Evolutionary conservation across 2,113 vertebrate species (phyloP), one percentile per base, ranked within the genome.

Genomic region (Natator depressus): DNA sequence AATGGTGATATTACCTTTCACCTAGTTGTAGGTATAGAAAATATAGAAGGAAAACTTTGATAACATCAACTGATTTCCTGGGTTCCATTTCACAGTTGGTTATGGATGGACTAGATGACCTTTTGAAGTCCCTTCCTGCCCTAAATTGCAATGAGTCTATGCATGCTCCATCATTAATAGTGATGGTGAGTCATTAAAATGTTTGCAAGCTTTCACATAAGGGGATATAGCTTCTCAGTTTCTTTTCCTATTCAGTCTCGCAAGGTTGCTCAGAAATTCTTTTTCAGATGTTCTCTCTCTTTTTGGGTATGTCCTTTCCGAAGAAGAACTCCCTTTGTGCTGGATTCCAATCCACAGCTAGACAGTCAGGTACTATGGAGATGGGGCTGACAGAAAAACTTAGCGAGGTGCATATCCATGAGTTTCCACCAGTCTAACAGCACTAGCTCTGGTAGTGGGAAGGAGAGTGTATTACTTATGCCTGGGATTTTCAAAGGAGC

Each of bases 1-100:
- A 94, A 51, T 75, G 75, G 78, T 85, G 82, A 72, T 93, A 62
- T 29, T 65, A 79, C 19, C 47, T 93, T 91, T 91, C 69, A 91
- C 75, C 38, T 95, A 59, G 83, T 94, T 95, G 72, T 51, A 78
- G 1, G 0, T 80, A 22, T 87, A 80, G 92, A 94, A 89, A 62
- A 87, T 31, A 80, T 49, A 38, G 31, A 84, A 76, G 65, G 51
- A 79, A 16, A 19, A 1, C 22, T 72, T 35, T 85, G 19, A 84
- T 47, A 79, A 53, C 69, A 0, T 13, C 76, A 82, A 75, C 38
- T 89, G n/a, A 49, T 0, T 1, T 84, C 78, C 24, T 3, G 3
- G 47, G 29, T 69, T 38, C n/a, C 78, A 76, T 88, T 88, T 88
- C 69, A 62, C 57, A 84, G 81, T 80, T 89, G 84, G 51, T 59